These are phyloP conservation scores for Akabosia matsudoensis DNA, from an alignment of 1,140 invertebrate genomes.

Conservation along the genomic window DNA sequence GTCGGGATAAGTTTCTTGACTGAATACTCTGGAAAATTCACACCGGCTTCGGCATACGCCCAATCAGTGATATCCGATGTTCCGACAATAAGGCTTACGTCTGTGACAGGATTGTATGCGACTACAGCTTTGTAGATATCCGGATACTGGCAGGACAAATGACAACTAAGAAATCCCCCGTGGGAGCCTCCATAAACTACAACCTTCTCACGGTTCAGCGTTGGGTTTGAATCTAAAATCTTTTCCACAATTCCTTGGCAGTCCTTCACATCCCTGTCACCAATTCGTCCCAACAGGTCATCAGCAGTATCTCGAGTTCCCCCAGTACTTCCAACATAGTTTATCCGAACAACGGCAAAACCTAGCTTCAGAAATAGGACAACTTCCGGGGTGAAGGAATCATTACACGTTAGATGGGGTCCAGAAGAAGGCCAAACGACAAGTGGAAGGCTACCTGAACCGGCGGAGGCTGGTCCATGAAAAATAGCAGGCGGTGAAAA, in stretches of 20 bases:
- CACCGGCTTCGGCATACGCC: slow-evolving; percentile 50
- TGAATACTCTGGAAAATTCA: slow-evolving; percentile 3
- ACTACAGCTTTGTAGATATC: slow-evolving; percentile 68
- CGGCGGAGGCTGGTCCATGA: slow-evolving; percentile 55
- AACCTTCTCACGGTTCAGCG: slow-evolving; percentile 58
- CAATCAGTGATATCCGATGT: slow-evolving; percentile 83
- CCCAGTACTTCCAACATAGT: slow-evolving; percentile 83
- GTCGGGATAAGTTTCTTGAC: slow-evolving; percentile 27
- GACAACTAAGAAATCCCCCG: slow-evolving; percentile 82
- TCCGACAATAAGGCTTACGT: slow-evolving; percentile 65
- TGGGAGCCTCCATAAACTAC: slow-evolving; percentile 77
- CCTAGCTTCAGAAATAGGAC: slow-evolving; percentile 61
- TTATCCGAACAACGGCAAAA: slow-evolving; percentile 71
- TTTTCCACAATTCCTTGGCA: slow-evolving; percentile 63
- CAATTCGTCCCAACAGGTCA: slow-evolving; percentile 70
- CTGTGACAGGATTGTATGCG: slow-evolving; percentile 74
- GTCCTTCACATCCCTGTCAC: slow-evolving; percentile 76
- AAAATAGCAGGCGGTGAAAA: slow-evolving; percentile 54
- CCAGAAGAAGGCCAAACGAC: slow-evolving; percentile 62
- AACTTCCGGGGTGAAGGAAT: slow-evolving; percentile 59
- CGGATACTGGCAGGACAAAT: slow-evolving; percentile 81
- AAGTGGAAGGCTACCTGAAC: slow-evolving; percentile 55
- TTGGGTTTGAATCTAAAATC: slow-evolving; percentile 56
- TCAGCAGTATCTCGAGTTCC: slow-evolving; percentile 70
- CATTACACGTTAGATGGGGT: slow-evolving; percentile 66